Base-by-base conservation (phyloP, 2,797 vertebrate genomes). In the Argyrosomus regius region DNA sequence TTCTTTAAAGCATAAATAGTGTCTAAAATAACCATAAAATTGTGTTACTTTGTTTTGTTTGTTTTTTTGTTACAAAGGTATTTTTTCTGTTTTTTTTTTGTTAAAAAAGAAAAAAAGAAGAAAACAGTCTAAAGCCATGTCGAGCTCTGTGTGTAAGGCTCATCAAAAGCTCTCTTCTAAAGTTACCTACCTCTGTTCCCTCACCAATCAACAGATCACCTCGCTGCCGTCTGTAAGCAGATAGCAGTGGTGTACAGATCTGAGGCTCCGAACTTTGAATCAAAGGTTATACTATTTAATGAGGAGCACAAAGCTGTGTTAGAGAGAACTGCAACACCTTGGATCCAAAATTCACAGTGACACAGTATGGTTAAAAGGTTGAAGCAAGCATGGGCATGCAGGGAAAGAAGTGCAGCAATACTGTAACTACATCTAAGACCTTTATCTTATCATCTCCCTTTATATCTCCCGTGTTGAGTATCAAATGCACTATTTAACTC, bases 211-310 rank as follows among this genome's bases (percentile, higher is more conserved):
- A 12, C 45, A 53, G 17, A 77, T 41, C 75, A 81, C 49, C 46
- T 77, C 50, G 64, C 46, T 46, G 57, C 45, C 73, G 64, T 59
- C 48, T 73, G 16, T 70, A 50, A 84, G 65, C 58, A 79, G 57
- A 82, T 60, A 71, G 45, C 53, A 61, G 48, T 59, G 22, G 18
- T 73, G 71, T 59, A 69, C 61, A 80, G 56, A 86, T 63, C 12
- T 76, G 41, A 71, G 56, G 60, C 20, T 66, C 28, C n/a, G 49
- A 64, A 78, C 79, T 81, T 80, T 71, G 54, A 65, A 79, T 86
- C 24, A 80, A 66, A 81, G 63, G 76, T 80, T 79, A 68, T 26
- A 7, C n/a, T 75, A 53, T 72, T 82, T 87, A 86, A 89, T 87
- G 62, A 89, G 80, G 53, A 50, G 35, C 65, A 75, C 49, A 80